Conservation (phyloP, 2,797 vertebrate species). For the Pseudochirops corinnae region DNA sequence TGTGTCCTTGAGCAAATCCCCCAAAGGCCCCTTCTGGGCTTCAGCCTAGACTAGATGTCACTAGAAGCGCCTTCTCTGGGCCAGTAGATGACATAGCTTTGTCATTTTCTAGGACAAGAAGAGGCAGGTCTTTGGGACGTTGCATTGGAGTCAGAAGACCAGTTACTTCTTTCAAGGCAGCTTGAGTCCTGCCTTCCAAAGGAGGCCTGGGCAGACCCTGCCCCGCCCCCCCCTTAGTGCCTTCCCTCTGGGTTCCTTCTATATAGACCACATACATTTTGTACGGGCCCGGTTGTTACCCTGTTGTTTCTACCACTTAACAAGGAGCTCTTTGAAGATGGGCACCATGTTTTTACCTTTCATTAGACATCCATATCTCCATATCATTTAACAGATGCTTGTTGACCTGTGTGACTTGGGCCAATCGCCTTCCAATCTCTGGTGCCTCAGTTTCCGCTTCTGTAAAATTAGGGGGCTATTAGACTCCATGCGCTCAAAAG, state of each 20-base stretch:
- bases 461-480: background rate
- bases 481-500: background rate
- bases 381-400: background rate
- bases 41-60: background rate
- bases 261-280: background rate
- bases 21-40: background rate
- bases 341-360: background rate
- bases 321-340: background rate
- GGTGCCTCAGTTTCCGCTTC: background rate
- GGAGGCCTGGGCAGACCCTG: background rate
- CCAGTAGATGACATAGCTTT: background rate
- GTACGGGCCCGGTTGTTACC: background rate
- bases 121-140: background rate
- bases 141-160: background rate
- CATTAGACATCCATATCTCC: background rate
- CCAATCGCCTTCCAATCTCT: background rate
- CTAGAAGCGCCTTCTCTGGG: background rate
- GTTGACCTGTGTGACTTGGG: background rate
- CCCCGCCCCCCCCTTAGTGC: background rate
- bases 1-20: background rate
- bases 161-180: background rate
- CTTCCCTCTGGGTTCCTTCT: background rate
- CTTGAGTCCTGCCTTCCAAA: background rate
- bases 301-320: background rate
- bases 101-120: background rate